Conservation (phyloP, 2,888 invertebrate species). For the Rhaphigaster nebulosa region DNA sequence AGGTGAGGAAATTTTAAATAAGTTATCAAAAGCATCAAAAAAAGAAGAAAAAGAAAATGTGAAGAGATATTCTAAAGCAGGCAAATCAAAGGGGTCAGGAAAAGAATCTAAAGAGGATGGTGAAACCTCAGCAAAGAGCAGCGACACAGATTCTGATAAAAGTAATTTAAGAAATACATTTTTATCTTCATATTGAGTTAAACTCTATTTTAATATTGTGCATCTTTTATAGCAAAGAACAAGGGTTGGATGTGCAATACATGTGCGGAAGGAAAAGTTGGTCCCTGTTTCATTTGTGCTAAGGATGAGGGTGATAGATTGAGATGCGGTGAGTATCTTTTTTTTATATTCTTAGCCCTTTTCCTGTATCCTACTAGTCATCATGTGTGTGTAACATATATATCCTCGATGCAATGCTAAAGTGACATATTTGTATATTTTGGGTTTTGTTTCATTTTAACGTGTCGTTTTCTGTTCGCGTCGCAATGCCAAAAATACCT, state of each 20-base stretch:
- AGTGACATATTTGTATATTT: no score
- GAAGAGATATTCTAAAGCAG: conserved; percentile 41
- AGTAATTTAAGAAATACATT: conserved; percentile 66
- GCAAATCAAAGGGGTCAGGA: background rate
- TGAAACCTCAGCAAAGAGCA: conserved; percentile 67
- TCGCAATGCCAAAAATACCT: no score
- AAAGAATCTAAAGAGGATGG: conserved; percentile 67
- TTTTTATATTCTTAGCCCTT: background rate
- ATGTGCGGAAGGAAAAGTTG: conserved; percentile 74
- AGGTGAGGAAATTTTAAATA: background rate
- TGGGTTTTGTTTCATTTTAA: no score
- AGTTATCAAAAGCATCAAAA: background rate
- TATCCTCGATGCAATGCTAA: no score
- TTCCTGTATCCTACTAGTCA: background rate
- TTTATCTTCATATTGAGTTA: conserved; percentile 52
- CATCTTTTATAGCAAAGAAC: conserved; percentile 52
- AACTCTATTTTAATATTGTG: background rate
- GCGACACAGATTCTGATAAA: conserved; percentile 68
- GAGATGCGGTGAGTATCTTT: conserved; percentile 66
- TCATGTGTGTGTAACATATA: background rate
- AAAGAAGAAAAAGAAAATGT: conserved; percentile 51
- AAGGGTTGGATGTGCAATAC: conserved; percentile 73
- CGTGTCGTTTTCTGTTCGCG: no score
- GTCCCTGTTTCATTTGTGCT: conserved; percentile 79
- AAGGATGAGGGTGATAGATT: conserved; percentile 67